phyloP scores from a whole-genome alignment of 2,888 invertebrate genomes.

The Conops quadrifasciatus region DNA sequence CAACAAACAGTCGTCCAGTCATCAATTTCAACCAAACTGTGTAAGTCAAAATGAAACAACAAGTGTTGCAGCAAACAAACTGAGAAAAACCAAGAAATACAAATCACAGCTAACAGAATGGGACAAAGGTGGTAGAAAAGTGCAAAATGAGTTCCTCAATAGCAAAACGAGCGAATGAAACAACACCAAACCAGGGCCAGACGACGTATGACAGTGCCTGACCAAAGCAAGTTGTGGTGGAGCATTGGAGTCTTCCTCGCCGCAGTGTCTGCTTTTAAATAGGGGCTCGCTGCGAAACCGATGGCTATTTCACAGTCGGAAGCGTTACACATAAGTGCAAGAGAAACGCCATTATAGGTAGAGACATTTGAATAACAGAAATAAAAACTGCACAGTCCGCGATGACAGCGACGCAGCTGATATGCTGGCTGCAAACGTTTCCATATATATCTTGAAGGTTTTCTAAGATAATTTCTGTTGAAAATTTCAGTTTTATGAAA shows the following conservation, averaged over 20 bases:
- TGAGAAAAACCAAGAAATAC: background rate
- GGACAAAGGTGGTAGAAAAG: slow-evolving; percentile 30
- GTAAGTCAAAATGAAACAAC: slow-evolving; percentile 27
- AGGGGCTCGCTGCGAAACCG: background rate
- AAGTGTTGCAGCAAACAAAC: background rate
- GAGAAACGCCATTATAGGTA: slow-evolving; percentile 27
- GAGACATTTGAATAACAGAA: slow-evolving; percentile 36
- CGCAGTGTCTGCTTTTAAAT: background rate
- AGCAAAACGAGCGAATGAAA: slow-evolving; percentile 20
- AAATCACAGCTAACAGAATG: slow-evolving; percentile 18
- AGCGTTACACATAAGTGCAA: slow-evolving; percentile 36
- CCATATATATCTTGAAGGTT: slow-evolving; percentile 44
- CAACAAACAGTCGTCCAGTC: slow-evolving; percentile 11
- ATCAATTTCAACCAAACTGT: slow-evolving; percentile 25
- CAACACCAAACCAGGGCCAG: slow-evolving; percentile 17
- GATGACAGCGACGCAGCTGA: slow-evolving; percentile 23
- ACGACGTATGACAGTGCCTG: slow-evolving; percentile 6
- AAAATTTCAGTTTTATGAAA: slow-evolving; percentile 6
- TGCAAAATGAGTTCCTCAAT: slow-evolving; percentile 17
- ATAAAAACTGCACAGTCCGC: slow-evolving; percentile 31
- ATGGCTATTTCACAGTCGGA: slow-evolving; percentile 20
- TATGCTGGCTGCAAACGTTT: slow-evolving; percentile 38
- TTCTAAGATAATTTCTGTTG: slow-evolving; percentile 27
- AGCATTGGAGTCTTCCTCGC: slow-evolving; percentile 9
- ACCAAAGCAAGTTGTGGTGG: slow-evolving; percentile 11